Evolutionary conservation across 2,113 vertebrate genomes (phyloP).

Genomic region (Montifringilla adamsi): DNA sequence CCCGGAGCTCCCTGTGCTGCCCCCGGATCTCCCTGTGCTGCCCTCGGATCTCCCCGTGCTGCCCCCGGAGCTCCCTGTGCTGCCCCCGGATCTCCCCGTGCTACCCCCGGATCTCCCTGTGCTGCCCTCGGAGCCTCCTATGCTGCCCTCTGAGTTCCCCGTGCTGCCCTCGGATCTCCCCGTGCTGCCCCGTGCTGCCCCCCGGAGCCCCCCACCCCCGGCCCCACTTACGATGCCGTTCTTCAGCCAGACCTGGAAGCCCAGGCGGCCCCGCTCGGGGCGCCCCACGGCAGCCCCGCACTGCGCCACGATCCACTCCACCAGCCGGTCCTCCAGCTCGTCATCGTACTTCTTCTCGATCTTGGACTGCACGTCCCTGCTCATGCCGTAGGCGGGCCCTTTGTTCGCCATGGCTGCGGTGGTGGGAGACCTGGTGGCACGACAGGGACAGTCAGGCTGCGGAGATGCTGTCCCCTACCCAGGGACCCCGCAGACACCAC

Average conservation of each 20-base stretch:
- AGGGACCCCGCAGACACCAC: accelerated
- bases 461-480: not conserved
- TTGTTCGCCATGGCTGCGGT: slow-evolving; percentile 89
- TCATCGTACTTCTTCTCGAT: slow-evolving; percentile 96
- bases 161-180: accelerated
- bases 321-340: slow-evolving; percentile 89
- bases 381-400: slow-evolving; percentile 93
- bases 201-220: not conserved
- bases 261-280: slow-evolving; percentile 85
- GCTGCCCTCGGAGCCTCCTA: accelerated
- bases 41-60: accelerated
- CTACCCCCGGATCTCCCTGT: accelerated
- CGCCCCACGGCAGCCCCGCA: slow-evolving; percentile 80
- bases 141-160: accelerated
- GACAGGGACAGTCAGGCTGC: not conserved
- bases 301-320: slow-evolving; percentile 90
- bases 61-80: too few species aligned
- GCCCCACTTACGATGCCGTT: slow-evolving; percentile 87
- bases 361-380: slow-evolving; percentile 91
- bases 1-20: not conserved
- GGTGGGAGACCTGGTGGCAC: slow-evolving; percentile 24
- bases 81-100: too few species aligned
- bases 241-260: slow-evolving; percentile 97
- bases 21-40: accelerated
- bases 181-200: accelerated